Conservation (phyloP, 1,140 invertebrate species). For the Anadara kagoshimensis region DNA sequence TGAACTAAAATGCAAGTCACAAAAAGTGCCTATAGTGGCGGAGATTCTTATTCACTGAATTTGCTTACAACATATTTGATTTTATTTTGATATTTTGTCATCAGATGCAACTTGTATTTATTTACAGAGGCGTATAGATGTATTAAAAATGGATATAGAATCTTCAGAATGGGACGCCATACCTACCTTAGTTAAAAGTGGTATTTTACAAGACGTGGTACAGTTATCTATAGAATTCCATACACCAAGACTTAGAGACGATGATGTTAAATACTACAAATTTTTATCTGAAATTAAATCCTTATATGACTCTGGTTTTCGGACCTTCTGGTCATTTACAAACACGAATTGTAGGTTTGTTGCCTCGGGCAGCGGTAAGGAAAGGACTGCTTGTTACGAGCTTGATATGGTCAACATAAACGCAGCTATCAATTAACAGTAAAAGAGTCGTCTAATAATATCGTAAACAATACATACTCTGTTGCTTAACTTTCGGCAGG, state of each 20-base stretch:
- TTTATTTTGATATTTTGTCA: no score
- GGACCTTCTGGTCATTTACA: background rate
- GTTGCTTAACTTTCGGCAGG: no score
- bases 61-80: no score
- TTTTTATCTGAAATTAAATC: no score
- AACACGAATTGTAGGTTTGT: background rate
- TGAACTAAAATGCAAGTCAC: no score
- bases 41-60: no score
- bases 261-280: background rate
- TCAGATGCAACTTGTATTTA: no score
- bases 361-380: background rate
- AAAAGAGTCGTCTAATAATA: no score
- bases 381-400: background rate
- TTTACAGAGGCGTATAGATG: constrained; percentile 14
- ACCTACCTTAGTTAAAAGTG: constrained; percentile 5
- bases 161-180: constrained; percentile 25
- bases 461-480: no score
- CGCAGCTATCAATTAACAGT: background rate
- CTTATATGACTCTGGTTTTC: background rate
- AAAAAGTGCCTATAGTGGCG: no score
- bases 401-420: background rate
- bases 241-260: background rate
- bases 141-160: constrained; percentile 48
- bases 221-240: constrained; percentile 39
- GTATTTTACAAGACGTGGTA: constrained; percentile 14